Conservation (phyloP, 1,140 invertebrate species). For the Euwallacea fornicatus region DNA sequence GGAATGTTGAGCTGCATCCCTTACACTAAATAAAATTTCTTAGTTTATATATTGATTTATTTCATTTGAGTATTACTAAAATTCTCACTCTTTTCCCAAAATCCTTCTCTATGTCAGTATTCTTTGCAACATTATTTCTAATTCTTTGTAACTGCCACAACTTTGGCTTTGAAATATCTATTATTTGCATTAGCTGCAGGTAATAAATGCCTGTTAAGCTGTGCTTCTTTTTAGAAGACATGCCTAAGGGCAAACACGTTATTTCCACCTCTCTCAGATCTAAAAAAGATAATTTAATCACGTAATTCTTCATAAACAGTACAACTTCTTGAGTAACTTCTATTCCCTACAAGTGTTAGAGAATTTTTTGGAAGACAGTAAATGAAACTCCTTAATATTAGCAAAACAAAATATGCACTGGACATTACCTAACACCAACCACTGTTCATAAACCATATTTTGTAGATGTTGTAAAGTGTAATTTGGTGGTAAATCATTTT, state of each 20-base stretch:
- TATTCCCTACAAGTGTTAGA: too few relatives aligned
- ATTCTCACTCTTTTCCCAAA: constrained; percentile 57
- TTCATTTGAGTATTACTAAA: too few relatives aligned
- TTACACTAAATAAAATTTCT: too few relatives aligned
- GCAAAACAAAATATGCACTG: too few relatives aligned
- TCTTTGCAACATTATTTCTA: constrained; percentile 59
- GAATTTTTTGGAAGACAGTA: too few relatives aligned
- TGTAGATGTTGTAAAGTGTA: constrained; percentile 44
- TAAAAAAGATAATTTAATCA: constrained; percentile 36
- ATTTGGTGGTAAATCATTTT: constrained; percentile 35
- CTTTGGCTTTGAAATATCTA: constrained; percentile 58
- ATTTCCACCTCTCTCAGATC: constrained; percentile 63
- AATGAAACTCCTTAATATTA: too few relatives aligned
- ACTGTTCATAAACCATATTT: constrained; percentile 56
- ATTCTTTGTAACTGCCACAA: constrained; percentile 67
- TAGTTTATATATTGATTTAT: too few relatives aligned
- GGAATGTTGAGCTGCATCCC: too few relatives aligned
- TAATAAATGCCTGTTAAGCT: constrained; percentile 59
- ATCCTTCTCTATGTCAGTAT: constrained; percentile 55
- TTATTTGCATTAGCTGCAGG: constrained; percentile 57
- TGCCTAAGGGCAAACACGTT: constrained; percentile 59
- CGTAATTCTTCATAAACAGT: too few relatives aligned
- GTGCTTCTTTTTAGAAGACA: constrained; percentile 53
- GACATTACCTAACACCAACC: constrained; percentile 54
- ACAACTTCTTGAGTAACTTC: too few relatives aligned